Evolutionary conservation across 2,888 invertebrate species (phyloP).

Genomic region (Drosophila algonquin): DNA sequence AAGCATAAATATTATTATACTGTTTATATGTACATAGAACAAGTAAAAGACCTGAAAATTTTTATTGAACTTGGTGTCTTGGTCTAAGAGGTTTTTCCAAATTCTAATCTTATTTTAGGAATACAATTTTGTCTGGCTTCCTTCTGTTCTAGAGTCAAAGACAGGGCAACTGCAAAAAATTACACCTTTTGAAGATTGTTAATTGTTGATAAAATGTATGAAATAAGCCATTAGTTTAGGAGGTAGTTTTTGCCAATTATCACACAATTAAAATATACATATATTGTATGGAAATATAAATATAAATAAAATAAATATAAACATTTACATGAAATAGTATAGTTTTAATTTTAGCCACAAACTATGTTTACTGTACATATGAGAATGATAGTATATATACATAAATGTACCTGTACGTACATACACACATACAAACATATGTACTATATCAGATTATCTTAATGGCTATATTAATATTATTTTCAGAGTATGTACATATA

Average conservation of each 20-base stretch:
- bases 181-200: background rate
- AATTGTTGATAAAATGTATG: background rate
- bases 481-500: slow-evolving; percentile 11
- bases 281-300: background rate
- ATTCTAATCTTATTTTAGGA: no score
- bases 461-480: slow-evolving; percentile 23
- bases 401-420: background rate
- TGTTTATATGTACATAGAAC: no score
- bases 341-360: background rate
- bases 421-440: slow-evolving; percentile 13
- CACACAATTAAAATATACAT: background rate
- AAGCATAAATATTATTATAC: background rate
- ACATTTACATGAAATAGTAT: background rate
- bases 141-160: background rate
- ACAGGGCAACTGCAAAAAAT: background rate
- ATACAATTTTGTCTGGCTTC: background rate
- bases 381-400: background rate
- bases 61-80: no score
- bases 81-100: no score
- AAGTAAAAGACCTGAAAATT: no score
- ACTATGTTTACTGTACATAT: background rate
- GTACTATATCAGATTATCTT: slow-evolving; percentile 8
- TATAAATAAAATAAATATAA: background rate
- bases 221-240: background rate
- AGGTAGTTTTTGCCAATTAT: background rate